Base-by-base conservation (phyloP, 1,140 invertebrate species). In the Dendrolimus kikuchii region DNA sequence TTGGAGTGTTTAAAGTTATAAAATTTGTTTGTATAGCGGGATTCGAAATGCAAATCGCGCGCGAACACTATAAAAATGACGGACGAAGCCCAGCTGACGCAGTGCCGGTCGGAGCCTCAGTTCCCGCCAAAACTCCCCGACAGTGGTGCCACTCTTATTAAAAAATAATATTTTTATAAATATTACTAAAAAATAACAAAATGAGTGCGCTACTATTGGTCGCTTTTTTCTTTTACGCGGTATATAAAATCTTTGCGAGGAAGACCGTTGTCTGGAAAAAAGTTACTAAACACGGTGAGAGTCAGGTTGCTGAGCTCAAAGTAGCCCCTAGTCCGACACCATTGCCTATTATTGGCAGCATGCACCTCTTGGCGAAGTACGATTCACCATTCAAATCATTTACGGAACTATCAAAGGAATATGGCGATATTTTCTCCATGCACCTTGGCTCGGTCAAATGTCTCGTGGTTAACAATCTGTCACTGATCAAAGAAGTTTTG, bases 381-480 rank as follows among this genome's bases (percentile, higher is more conserved):
- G 88, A 90, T 8, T 92, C 91, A 5, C 93, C 94, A 0, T 95
- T 95, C 66, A 88, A 92, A 53, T 92, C 90, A 2, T 94, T 96
- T 66, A 92, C 91, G 0, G 89, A 88, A 5, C 71, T 96, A 37
- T 87, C 92, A 4, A 90, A 91, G 63, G 69, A 89, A 38, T 95
- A 94, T 70, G 95, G 95, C 2, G 91, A 94, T 51, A 91, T 96
- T 42, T 95, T 92, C 75, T 90, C 90, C 43, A 86, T 96, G 43
- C 90, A 89, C 41, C 81, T 97, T 48, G 95, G 95, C 0, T 81
- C 88, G 1, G 89, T 89, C 0, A 90, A 90, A 10, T 95, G 94
- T 69, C 82, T 96, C 5, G 91, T 97, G 7, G 92, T 96, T 23
- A 95, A 93, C 72, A 94, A 91, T 62, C 90, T 93, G 64, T 87